phyloP scores from a whole-genome alignment of 2,113 vertebrate species.

The Zingel zingel region DNA sequence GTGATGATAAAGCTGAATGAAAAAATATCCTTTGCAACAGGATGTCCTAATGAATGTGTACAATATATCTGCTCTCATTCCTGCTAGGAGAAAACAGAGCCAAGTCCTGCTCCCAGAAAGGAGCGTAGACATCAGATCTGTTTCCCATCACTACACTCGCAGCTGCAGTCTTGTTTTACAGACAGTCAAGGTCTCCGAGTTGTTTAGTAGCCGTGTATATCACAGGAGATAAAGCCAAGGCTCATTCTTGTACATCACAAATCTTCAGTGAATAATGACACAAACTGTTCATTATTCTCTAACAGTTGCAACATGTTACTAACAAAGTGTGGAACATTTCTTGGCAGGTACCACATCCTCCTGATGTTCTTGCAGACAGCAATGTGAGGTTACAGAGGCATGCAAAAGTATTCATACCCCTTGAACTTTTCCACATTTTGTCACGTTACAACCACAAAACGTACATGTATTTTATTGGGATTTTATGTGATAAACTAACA shows the following conservation, averaged over 20 bases:
- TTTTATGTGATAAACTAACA: too few species aligned
- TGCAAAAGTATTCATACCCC: too few species aligned
- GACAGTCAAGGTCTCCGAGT: constrained; percentile 78
- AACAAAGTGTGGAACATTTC: constrained; percentile 10
- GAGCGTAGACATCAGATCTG: neutral
- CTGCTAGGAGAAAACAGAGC: neutral
- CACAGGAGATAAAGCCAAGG: constrained; percentile 72
- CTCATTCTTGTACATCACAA: constrained; percentile 42
- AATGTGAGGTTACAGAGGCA: neutral
- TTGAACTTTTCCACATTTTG: too few species aligned
- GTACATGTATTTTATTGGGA: too few species aligned
- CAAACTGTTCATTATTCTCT: constrained; percentile 25
- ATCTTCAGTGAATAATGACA: constrained; percentile 39
- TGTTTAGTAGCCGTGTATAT: constrained; percentile 1
- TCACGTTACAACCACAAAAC: too few species aligned
- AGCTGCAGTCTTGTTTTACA: constrained; percentile 81
- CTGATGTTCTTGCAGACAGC: neutral
- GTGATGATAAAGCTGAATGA: neutral
- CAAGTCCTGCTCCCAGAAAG: neutral
- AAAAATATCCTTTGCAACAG: neutral
- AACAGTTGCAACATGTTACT: constrained; percentile 8
- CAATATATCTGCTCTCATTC: neutral
- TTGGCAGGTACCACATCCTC: constrained; percentile 1
- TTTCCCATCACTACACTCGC: constrained; percentile 55
- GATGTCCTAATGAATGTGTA: neutral